Conservation (phyloP, 2,113 vertebrate species). For the Coturnix japonica region DNA sequence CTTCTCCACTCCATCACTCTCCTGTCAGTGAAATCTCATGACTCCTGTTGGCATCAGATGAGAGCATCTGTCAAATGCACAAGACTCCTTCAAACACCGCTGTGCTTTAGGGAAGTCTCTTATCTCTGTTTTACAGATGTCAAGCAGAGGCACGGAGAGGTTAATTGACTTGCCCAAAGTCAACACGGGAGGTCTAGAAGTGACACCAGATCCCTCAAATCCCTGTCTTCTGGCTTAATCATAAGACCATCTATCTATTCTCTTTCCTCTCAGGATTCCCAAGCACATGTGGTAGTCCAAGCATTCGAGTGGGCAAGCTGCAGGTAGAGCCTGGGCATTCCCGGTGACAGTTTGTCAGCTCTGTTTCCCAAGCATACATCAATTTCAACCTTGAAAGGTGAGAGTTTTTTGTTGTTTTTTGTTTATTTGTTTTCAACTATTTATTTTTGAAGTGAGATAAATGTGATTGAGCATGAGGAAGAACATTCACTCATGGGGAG, state of each 20-base stretch:
- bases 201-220: not conserved
- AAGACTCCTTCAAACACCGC: not conserved
- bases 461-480: not conserved
- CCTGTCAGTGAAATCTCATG: slow-evolving; percentile 49
- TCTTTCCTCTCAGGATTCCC: not conserved
- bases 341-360: not conserved
- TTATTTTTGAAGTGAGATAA: not conserved
- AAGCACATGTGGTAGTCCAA: not conserved
- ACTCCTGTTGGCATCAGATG: slow-evolving; percentile 22
- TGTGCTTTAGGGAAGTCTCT: slow-evolving; percentile 26
- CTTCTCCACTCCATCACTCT: slow-evolving; percentile 53
- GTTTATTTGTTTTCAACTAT: not conserved
- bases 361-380: not conserved
- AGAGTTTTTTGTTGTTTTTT: fast-evolving
- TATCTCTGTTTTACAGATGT: slow-evolving; percentile 62
- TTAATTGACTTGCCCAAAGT: slow-evolving; percentile 68
- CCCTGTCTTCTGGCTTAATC: slow-evolving; percentile 42
- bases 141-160: slow-evolving; percentile 43
- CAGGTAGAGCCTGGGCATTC: not conserved
- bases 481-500: not conserved
- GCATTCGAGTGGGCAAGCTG: not conserved
- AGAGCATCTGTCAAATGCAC: slow-evolving; percentile 47
- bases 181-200: slow-evolving; percentile 39
- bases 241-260: slow-evolving; percentile 51
- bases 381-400: not conserved